Conservation (phyloP, 2,113 vertebrate genomes). For the Sebastes schlegelii region DNA sequence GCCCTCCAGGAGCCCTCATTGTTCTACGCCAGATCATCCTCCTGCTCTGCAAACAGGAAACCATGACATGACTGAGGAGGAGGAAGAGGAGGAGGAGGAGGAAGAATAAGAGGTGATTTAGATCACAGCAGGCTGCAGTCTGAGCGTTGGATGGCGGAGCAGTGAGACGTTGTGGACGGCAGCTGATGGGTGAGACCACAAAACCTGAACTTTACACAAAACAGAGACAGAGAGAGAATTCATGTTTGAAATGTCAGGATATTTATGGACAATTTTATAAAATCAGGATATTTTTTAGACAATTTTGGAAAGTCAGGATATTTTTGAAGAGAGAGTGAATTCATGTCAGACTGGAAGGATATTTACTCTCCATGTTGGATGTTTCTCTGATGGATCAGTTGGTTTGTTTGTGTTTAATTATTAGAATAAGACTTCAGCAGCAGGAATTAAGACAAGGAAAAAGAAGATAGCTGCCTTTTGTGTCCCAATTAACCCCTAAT, state of each 20-base stretch:
- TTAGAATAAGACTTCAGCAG: no score
- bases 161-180: conserved; percentile 33
- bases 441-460: neutral
- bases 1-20: conserved; percentile 30
- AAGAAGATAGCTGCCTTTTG: neutral
- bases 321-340: no score
- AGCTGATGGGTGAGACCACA: conserved; percentile 52
- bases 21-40: conserved; percentile 1
- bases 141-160: conserved; percentile 24
- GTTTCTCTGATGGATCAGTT: no score
- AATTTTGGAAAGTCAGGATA: no score
- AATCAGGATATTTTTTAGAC: no score
- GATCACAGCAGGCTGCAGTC: conserved; percentile 16
- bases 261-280: no score
- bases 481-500: neutral
- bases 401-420: no score
- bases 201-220: neutral
- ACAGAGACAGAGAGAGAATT: no score
- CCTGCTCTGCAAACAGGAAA: conserved; percentile 34
- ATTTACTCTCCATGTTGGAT: no score
- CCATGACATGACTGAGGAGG: neutral
- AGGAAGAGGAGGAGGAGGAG: conserved; percentile 9
- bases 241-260: no score
- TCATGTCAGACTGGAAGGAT: no score
- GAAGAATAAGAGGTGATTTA: neutral